Conservation (phyloP, 2,888 invertebrate genomes). For the Lithosia quadra region DNA sequence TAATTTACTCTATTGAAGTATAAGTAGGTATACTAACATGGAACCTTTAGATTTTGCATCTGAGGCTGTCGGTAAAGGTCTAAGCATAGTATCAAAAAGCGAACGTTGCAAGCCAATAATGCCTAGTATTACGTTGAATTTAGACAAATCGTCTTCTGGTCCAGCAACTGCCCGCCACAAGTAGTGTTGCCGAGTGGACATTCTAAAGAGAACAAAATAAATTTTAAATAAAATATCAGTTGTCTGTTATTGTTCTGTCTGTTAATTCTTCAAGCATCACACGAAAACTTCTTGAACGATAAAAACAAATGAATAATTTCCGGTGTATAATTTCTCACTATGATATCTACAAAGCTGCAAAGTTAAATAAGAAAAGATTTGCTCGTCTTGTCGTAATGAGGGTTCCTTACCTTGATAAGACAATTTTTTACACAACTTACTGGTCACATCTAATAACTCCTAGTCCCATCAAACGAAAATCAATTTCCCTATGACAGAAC, state of each 20-base stretch:
- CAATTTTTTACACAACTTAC: conserved; percentile 63
- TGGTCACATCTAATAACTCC: conserved; percentile 75
- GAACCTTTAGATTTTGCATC: conserved; percentile 62
- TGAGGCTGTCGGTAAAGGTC: conserved; percentile 59
- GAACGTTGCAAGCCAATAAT: conserved; percentile 87
- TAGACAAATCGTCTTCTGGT: conserved; percentile 83
- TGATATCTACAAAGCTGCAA: too few species aligned
- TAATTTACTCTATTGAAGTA: not conserved
- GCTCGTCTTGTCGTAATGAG: too few species aligned
- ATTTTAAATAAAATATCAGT: not conserved
- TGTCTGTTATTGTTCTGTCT: too few species aligned
- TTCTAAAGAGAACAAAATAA: conserved; percentile 32
- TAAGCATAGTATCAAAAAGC: conserved; percentile 87
- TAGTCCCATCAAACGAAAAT: conserved; percentile 87
- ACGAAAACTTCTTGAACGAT: too few species aligned
- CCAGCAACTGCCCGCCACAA: conserved; percentile 85
- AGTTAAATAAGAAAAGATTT: too few species aligned
- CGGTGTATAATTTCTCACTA: too few species aligned
- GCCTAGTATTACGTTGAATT: conserved; percentile 83
- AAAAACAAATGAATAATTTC: too few species aligned
- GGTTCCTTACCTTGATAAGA: too few species aligned
- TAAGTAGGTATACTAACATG: conserved; percentile 41
- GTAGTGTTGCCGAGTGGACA: conserved; percentile 78
- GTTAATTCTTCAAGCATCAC: too few species aligned
- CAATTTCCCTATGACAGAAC: conserved; percentile 84